A percentile compares a stretch with the other conserved stretches of the same genome.
Conservation (phyloP, 2,113 vertebrate genomes). For the Bubo bubo region DNA sequence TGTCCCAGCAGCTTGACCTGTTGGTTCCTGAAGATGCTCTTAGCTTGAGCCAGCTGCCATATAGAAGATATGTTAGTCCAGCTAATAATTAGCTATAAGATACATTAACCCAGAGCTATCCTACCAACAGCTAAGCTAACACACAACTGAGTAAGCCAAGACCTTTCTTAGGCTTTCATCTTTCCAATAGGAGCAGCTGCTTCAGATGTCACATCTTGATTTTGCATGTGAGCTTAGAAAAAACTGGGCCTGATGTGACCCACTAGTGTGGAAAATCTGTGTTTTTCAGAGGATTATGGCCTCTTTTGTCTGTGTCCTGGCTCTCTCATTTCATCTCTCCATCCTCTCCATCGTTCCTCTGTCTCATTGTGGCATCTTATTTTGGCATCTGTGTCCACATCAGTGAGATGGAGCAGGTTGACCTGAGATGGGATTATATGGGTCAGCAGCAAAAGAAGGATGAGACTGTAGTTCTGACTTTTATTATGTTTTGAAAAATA, state of each 20-base stretch:
- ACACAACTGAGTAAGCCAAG: neutral
- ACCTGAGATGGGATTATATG: neutral
- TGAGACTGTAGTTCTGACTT: neutral
- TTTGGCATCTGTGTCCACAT: neutral
- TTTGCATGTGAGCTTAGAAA: neutral
- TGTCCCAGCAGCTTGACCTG: neutral
- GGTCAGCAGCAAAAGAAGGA: neutral
- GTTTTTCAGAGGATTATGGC: neutral
- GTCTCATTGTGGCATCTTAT: neutral
- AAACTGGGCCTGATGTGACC: neutral
- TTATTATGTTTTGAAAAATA: neutral
- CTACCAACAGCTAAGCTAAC: neutral
- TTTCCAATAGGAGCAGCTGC: neutral
- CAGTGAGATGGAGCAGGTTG: neutral
- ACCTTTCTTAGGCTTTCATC: neutral
- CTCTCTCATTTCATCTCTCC: neutral
- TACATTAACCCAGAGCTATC: neutral
- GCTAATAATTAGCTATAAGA: neutral
- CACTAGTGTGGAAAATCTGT: neutral
- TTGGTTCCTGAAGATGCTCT: neutral
- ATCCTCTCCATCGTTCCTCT: neutral
- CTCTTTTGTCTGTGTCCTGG: neutral
- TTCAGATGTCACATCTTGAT: neutral
- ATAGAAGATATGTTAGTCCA: neutral
- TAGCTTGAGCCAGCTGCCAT: neutral